Percentiles rank a stretch among this genome's conserved stretches.
phyloP scores from a whole-genome alignment of 30 jellyfish, hydroid and myxozoan species.

The Chironex yamaguchii region DNA sequence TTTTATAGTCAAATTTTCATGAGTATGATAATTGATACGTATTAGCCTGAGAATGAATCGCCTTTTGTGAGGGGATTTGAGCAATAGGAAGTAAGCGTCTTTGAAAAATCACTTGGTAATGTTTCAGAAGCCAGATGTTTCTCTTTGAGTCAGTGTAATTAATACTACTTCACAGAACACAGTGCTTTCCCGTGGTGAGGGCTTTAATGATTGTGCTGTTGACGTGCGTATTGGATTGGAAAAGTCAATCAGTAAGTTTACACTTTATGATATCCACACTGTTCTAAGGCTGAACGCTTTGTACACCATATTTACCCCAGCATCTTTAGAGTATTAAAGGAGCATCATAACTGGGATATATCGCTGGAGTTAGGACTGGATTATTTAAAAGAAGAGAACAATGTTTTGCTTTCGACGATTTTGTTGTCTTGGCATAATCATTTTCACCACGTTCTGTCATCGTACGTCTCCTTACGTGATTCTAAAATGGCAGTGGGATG shows the following conservation, averaged over 20 bases:
- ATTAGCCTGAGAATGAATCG: neutral
- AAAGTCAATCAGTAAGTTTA: neutral
- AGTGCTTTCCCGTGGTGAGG: neutral
- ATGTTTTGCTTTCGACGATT: neutral
- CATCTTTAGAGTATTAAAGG: too few relatives aligned
- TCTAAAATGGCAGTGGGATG: neutral
- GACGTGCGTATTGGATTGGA: neutral
- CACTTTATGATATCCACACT: neutral
- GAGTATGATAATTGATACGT: neutral
- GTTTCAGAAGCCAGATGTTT: neutral
- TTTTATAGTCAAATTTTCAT: neutral
- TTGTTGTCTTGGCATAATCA: neutral
- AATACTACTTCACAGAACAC: neutral
- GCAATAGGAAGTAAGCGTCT: neutral
- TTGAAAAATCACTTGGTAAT: neutral
- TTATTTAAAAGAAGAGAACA: too few relatives aligned
- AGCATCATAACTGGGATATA: too few relatives aligned
- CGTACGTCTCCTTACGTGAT: neutral
- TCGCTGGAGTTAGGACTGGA: too few relatives aligned
- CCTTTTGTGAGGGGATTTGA: neutral
- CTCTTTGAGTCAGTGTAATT: neutral
- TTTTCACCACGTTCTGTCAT: neutral
- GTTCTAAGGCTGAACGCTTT: too few relatives aligned
- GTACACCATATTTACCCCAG: too few relatives aligned
- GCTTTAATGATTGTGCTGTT: neutral